Percentiles rank a stretch among this genome's conserved stretches.
phyloP scores from a whole-genome alignment of 1,140 invertebrate genomes.

The Lepidurus arcticus region DNA sequence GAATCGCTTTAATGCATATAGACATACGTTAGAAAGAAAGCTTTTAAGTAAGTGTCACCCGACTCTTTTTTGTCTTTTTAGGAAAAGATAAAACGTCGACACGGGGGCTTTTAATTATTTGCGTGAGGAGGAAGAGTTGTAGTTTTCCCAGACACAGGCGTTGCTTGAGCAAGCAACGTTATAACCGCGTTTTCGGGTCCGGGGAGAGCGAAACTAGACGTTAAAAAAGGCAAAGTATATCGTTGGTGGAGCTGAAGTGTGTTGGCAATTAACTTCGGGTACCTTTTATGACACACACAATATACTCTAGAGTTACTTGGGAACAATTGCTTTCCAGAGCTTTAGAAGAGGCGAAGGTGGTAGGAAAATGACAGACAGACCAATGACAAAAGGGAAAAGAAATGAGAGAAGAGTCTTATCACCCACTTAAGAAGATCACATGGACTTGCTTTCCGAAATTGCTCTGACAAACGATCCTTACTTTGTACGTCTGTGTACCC shows the following conservation, averaged over 20 bases:
- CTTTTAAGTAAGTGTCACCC: not conserved
- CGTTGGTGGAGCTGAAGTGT: not conserved
- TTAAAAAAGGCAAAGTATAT: constrained; percentile 6
- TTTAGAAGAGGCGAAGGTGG: not conserved
- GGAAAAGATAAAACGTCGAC: too few relatives aligned
- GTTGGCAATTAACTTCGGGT: not conserved
- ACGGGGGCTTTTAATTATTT: too few relatives aligned
- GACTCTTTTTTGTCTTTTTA: too few relatives aligned
- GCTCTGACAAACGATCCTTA: not conserved
- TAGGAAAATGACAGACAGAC: not conserved
- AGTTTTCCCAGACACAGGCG: too few relatives aligned
- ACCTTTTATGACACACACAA: not conserved
- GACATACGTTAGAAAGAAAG: not conserved
- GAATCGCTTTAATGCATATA: not conserved
- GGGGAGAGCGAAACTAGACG: not conserved
- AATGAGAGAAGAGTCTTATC: constrained; percentile 7
- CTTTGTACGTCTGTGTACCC: not conserved
- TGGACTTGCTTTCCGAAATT: constrained; percentile 7
- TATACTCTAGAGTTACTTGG: not conserved
- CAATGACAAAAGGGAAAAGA: not conserved
- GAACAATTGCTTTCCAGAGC: not conserved
- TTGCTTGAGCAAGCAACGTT: too few relatives aligned
- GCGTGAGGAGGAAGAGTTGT: too few relatives aligned
- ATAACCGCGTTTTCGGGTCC: not conserved
- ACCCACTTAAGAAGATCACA: constrained; percentile 19